Evolutionary conservation across 2,888 invertebrate genomes (phyloP), one percentile per base, ranked within the genome.

Genomic region (Nezara viridula): DNA sequence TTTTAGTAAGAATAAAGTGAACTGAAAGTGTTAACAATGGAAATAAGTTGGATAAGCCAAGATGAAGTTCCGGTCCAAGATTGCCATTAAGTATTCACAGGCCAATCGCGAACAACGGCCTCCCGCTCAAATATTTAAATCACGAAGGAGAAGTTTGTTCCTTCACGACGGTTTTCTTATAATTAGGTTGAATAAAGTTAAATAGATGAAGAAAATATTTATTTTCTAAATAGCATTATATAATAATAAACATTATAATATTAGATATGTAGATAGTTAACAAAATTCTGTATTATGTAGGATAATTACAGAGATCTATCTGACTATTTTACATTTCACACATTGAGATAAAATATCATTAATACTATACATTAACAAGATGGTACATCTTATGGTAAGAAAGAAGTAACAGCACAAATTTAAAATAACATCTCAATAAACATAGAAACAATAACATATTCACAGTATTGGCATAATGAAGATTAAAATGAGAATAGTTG

Each of bases 41-140:
- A 73, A 73, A 73, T 73, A 73, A 73, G 6, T 73, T 37, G 66
- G 37, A 32, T 73, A 32, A 37, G 37, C 32, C 60, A 60, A 60
- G 60, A 60, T 27, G 27, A 60, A 60, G 60, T 60, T 60, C 60
- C 27, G 77, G 77, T 24, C 12, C 12, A 81, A 81, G 81, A 81
- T 47, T 47, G 81, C n/a, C 44, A 81, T 81, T 81, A 81, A 44
- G 81, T 6, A 81, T 81, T 81, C 81, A 81, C 0, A 7, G 16
- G 14, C n/a, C 81, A 81, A 81, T 81, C 81, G 81, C n/a, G 24
- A 47, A 47, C 81, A 44, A 81, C 81, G 81, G 44, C 81, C 66
- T 73, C 32, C 37, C 44, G 1, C 16, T 81, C 12, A 81, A 81
- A 81, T 47, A 81, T 81, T 81, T 81, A 81, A 37, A 81, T 40